Base-by-base conservation (phyloP, 2,113 vertebrate species). In the Eptesicus fuscus region DNA sequence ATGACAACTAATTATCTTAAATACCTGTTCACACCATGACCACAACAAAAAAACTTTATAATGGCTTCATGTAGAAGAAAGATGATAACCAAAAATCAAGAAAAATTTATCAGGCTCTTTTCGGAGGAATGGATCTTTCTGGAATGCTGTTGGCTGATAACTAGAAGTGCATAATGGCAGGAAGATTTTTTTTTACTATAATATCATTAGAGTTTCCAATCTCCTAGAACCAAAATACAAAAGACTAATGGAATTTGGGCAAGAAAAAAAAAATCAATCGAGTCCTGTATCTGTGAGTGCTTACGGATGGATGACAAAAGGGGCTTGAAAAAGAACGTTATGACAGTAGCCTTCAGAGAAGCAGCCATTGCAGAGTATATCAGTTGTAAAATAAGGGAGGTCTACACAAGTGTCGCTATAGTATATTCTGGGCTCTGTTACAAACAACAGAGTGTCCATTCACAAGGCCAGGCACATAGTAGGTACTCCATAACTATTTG, bases 171-270 rank as follows among this genome's bases (percentile, higher is more conserved):
- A 70, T 83, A 88, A 94, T 86, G 42, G 37, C n/a, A 70, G 82
- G 20, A 92, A 92, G 14, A 23, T 69, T 90, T 71, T 89, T 76
- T 42, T 42, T 82, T 49, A 5, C 67, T 51, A 30, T 92, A 84
- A 69, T 88, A 32, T 28, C 49, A 56, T 94, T 79, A 83, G 47
- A 49, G 76, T 89, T 94, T 80, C 69, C 30, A 74, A 13, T 71
- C 56, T 95, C 77, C 95, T 74, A 88, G 79, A 94, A 91, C 78
- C 63, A 95, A 95, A 90, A 83, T 87, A 73, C 59, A 89, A 86
- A 92, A 96, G 70, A 95, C 74, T 84, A 94, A 83, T 93, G 89
- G 95, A 97, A 96, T 90, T 86, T 93, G 63, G 61, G n/a, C 67
- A 83, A 95, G 51, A 32, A 95, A 93, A 63, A 63, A 22, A 92